These are phyloP conservation scores for Phoxinus dragarum DNA, from an alignment of 2,797 vertebrate species.

Conservation along the genomic window DNA sequence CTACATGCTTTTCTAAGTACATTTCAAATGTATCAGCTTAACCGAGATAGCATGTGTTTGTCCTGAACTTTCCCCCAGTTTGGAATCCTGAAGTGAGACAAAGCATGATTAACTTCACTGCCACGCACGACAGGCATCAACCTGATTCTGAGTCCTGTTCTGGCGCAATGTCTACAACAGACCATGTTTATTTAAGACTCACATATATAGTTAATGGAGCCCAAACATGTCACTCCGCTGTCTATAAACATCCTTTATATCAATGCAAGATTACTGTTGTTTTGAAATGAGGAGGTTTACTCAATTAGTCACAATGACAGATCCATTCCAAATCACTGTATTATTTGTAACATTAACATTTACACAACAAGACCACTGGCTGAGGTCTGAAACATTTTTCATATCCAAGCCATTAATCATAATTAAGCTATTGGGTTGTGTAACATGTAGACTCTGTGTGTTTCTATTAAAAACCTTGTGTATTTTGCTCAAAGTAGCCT, in stretches of 20 bases:
- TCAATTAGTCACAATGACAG: constrained; percentile 31
- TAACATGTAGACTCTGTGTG: not conserved
- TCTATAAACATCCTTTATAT: constrained; percentile 43
- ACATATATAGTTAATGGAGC: constrained; percentile 28
- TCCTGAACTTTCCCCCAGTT: constrained; percentile 36
- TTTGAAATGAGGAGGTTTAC: constrained; percentile 33
- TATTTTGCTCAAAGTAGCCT: not conserved
- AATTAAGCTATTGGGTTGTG: constrained; percentile 14
- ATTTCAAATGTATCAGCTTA: constrained; percentile 1
- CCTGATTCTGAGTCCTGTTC: constrained; percentile 34
- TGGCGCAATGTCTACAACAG: not conserved
- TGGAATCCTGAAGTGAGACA: constrained; percentile 19
- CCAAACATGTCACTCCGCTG: constrained; percentile 29
- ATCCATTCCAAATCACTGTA: constrained; percentile 32
- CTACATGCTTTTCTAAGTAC: not conserved
- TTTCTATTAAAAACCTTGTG: not conserved
- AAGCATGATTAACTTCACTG: constrained; percentile 44
- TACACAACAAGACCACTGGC: constrained; percentile 25
- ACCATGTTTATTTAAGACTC: constrained; percentile 40
- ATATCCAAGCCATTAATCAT: constrained; percentile 31
- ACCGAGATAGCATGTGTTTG: constrained; percentile 24
- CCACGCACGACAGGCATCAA: constrained; percentile 29
- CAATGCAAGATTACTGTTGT: constrained; percentile 23
- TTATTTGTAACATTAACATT: constrained; percentile 47
- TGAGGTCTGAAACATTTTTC: constrained; percentile 9